phyloP scores from a whole-genome alignment of 2,797 vertebrate genomes.

The Lepus oiostolus region DNA sequence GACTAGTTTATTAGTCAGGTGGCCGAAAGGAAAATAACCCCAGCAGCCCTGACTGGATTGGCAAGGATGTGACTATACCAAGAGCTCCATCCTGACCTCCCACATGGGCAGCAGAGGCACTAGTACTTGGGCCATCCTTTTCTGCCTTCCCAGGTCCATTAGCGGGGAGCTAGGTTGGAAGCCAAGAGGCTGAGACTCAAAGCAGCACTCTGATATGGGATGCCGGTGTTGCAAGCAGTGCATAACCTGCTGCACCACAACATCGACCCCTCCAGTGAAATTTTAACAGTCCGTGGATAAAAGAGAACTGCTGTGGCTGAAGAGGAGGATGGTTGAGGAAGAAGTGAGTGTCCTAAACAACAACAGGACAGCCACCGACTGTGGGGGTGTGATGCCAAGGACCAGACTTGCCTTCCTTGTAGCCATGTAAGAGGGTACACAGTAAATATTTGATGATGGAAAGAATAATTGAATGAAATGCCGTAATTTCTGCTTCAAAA shows the following conservation, averaged over 20 bases:
- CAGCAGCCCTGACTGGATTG: neutral
- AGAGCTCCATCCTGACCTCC: too few species aligned
- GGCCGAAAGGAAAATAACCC: neutral
- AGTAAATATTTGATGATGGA: neutral
- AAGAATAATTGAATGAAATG: conserved; percentile 43
- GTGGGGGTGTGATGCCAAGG: neutral
- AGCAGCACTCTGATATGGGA: too few species aligned
- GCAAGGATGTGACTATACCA: conserved; percentile 11
- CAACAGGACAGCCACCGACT: neutral
- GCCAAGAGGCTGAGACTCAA: too few species aligned
- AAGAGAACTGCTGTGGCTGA: neutral
- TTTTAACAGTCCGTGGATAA: neutral
- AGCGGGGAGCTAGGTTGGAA: too few species aligned
- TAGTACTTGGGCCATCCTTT: too few species aligned
- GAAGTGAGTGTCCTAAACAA: neutral
- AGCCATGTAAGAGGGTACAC: neutral
- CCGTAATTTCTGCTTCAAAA: conserved; percentile 50
- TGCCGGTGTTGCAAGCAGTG: too few species aligned
- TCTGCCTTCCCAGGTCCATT: too few species aligned
- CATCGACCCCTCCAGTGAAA: neutral
- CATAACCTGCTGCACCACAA: too few species aligned
- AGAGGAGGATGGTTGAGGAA: neutral
- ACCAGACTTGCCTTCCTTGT: neutral
- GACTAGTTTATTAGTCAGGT: neutral
- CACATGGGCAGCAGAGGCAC: too few species aligned